Evolutionary conservation across 2,888 invertebrate genomes (phyloP).

Genomic region (Plagiodera versicolora): DNA sequence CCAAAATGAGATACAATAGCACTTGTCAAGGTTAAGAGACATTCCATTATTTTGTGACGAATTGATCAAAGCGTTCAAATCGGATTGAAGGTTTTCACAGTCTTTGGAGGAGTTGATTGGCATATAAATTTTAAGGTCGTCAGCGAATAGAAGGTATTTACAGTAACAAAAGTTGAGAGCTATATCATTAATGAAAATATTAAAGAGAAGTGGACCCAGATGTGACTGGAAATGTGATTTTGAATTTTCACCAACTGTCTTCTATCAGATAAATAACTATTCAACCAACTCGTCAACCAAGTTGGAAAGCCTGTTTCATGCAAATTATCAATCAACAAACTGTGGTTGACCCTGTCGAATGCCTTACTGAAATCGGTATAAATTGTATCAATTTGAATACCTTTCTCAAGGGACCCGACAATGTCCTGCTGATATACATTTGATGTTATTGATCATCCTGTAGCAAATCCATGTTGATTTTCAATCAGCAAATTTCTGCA

Average conservation of each 20-base stretch:
- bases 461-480: too few relatives aligned
- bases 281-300: slow-evolving; percentile 1
- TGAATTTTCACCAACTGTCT: slow-evolving; percentile 9
- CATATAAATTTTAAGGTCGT: not conserved
- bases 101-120: not conserved
- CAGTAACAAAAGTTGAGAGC: not conserved
- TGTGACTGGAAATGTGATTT: slow-evolving; percentile 8
- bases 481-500: too few relatives aligned
- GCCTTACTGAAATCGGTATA: not conserved
- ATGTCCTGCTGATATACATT: too few relatives aligned
- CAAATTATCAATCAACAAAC: not conserved
- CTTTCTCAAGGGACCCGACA: too few relatives aligned
- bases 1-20: slow-evolving; percentile 9
- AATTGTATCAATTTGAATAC: too few relatives aligned
- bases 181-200: slow-evolving; percentile 1
- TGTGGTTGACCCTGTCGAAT: slow-evolving; percentile 7
- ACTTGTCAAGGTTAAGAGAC: slow-evolving; percentile 9
- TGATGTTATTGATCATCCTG: too few relatives aligned
- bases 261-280: slow-evolving; percentile 1
- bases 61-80: not conserved
- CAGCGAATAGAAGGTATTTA: not conserved
- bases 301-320: not conserved
- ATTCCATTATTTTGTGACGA: slow-evolving; percentile 10
- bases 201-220: slow-evolving; percentile 9
- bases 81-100: not conserved